Conservation (phyloP, 2,888 invertebrate genomes). For the Apodemia duryi region DNA sequence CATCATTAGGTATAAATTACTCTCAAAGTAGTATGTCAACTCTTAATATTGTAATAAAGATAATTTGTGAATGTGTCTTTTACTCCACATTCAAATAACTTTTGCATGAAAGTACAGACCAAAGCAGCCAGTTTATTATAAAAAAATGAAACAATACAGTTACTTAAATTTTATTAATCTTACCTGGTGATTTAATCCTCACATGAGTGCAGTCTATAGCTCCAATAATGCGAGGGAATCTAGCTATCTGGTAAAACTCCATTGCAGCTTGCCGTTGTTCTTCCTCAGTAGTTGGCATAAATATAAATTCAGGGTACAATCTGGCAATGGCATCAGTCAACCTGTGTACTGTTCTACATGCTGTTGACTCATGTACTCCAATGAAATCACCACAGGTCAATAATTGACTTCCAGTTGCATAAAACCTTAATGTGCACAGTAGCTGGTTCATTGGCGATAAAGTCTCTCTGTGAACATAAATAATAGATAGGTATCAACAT, state of each 20-base stretch:
- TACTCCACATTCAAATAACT: neutral
- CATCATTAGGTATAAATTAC: too few relatives aligned
- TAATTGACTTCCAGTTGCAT: conserved; percentile 10
- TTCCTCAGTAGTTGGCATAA: neutral
- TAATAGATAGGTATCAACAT: neutral
- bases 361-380: conserved; percentile 2
- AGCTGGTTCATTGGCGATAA: conserved; percentile 2
- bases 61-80: neutral
- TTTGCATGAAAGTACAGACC: too few relatives aligned
- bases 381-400: conserved; percentile 6
- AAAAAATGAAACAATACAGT: neutral
- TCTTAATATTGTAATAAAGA: neutral
- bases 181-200: conserved; percentile 20
- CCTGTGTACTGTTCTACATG: conserved; percentile 11
- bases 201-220: conserved; percentile 29
- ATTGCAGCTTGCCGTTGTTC: neutral
- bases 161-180: neutral
- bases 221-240: neutral
- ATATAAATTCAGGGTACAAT: neutral
- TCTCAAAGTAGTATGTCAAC: neutral
- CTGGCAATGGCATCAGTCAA: conserved; percentile 11
- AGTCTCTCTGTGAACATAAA: neutral
- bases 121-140: neutral
- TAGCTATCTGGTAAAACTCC: conserved; percentile 2
- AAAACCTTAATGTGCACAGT: conserved; percentile 4